Evolutionary conservation across 1,140 invertebrate genomes (phyloP).

Genomic region (Vollenhovia emeryi): DNA sequence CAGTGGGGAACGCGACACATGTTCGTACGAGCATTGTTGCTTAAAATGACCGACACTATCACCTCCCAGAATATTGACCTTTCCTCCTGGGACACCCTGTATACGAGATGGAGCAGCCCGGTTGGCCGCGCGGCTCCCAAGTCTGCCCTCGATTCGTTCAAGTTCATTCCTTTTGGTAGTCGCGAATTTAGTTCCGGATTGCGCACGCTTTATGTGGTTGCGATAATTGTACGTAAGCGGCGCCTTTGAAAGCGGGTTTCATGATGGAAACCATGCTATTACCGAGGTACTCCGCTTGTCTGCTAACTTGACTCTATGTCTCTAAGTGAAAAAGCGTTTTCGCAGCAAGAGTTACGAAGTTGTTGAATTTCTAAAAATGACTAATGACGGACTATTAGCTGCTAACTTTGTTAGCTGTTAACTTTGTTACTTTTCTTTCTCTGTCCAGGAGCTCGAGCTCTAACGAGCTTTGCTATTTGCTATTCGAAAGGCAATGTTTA

Average conservation of each 20-base stretch:
- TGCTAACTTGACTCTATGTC: background rate
- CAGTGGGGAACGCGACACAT: no score
- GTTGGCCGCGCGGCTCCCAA: slow-evolving; percentile 37
- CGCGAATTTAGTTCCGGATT: slow-evolving; percentile 19
- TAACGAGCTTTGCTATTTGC: background rate
- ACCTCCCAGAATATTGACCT: no score
- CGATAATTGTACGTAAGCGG: background rate
- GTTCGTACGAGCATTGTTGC: no score
- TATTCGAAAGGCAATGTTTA: no score
- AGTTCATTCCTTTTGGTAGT: slow-evolving; percentile 24
- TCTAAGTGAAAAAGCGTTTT: background rate
- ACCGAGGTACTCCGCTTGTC: background rate
- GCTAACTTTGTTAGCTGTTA: background rate
- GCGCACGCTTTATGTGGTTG: background rate
- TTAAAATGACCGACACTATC: no score
- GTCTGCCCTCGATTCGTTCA: slow-evolving; percentile 28
- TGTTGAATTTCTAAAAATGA: background rate
- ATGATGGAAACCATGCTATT: background rate
- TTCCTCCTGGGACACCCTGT: no score
- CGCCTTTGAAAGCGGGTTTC: slow-evolving; percentile 27
- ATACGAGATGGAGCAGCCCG: slow-evolving; percentile 58
- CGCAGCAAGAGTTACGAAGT: background rate
- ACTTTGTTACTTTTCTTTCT: background rate
- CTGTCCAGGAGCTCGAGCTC: background rate
- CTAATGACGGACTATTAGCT: background rate